Evolutionary conservation across 1,140 invertebrate genomes (phyloP), one percentile per base, ranked within the genome.

Genomic region (Dendroctonus ponderosae): DNA sequence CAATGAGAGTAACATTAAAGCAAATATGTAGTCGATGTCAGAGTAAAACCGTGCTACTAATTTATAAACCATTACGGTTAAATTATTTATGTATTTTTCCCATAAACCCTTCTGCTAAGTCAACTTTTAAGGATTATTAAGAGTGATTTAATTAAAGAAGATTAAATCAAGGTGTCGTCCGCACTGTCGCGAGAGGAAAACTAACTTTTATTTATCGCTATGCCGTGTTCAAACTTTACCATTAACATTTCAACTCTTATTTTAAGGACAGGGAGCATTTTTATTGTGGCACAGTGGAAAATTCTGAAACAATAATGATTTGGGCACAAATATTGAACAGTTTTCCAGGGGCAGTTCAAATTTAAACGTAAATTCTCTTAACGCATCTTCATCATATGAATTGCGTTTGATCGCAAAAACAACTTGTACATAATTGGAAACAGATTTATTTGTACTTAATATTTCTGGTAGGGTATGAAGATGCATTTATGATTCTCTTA

Each of bases 61-160:
- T 54, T 54, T 39, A 6, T 7, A 5, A 9, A 54, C 52, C 52
- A 54, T 38, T 54, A 46, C 1, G 38, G 40, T n/a, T 54, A 54
- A 54, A 26, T 54, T 39, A 54, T 54, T 54, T 54, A 9, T 38
- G 7, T 54, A 12, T 6, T 7, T 37, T 37, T 38, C 9, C 9
- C 26, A 26, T 26, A 54, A 54, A 54, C 37, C 52, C 39, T 54
- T 54, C 41, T 46, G 9, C 57, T 46, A 5, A n/a, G 39, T n/a
- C 12, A 43, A 44, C 57, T 59, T 48, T 59, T 59, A 48, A 48
- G 43, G 41, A 37, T 9, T 59, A 59, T 59, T 59, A 59, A 59
- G 42, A 59, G 57, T 59, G 43, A 59, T 59, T 59, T 59, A 59
- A 59, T 59, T 59, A 46, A 59, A 59, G 37, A 59, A 15, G 57